Percentiles rank a stretch among this genome's conserved stretches.
These are phyloP conservation scores for Ashinkailepas kermadecensis DNA, from an alignment of 2,888 invertebrate genomes.

Conservation along the genomic window DNA sequence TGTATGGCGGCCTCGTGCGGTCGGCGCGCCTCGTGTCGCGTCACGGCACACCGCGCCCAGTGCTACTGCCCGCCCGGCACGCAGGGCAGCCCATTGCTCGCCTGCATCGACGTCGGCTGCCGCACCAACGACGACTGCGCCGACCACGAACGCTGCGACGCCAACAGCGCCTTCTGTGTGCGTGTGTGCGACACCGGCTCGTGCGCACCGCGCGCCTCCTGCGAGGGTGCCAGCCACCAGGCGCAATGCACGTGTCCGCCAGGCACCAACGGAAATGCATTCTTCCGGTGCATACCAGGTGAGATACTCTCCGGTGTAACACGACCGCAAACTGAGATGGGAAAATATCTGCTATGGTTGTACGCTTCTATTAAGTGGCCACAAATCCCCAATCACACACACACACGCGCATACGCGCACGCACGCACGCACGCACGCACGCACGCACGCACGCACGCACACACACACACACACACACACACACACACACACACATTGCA, in stretches of 20 bases:
- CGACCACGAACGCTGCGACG: constrained; percentile 68
- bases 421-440: too few relatives aligned
- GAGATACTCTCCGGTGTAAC: background rate
- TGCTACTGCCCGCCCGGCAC: constrained; percentile 63
- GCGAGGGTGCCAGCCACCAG: constrained; percentile 70
- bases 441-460: too few relatives aligned
- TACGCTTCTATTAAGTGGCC: too few relatives aligned
- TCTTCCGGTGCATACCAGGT: constrained; percentile 31
- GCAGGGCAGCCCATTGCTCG: constrained; percentile 69
- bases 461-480: too few relatives aligned
- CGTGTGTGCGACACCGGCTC: constrained; percentile 31
- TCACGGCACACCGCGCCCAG: constrained; percentile 36
- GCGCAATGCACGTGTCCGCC: constrained; percentile 73
- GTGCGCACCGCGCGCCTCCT: constrained; percentile 67
- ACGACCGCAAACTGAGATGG: too few relatives aligned
- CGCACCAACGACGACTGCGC: constrained; percentile 59
- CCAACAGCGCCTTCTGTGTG: constrained; percentile 31
- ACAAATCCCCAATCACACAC: too few relatives aligned
- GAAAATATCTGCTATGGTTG: too few relatives aligned
- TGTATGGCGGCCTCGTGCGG: constrained; percentile 33
- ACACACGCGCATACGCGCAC: too few relatives aligned
- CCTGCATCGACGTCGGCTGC: constrained; percentile 65
- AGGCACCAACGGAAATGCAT: constrained; percentile 54
- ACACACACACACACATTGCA: too few relatives aligned
- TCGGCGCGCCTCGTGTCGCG: constrained; percentile 35